Conservation (phyloP, 2,888 invertebrate genomes). For the Dryococelus australis region DNA sequence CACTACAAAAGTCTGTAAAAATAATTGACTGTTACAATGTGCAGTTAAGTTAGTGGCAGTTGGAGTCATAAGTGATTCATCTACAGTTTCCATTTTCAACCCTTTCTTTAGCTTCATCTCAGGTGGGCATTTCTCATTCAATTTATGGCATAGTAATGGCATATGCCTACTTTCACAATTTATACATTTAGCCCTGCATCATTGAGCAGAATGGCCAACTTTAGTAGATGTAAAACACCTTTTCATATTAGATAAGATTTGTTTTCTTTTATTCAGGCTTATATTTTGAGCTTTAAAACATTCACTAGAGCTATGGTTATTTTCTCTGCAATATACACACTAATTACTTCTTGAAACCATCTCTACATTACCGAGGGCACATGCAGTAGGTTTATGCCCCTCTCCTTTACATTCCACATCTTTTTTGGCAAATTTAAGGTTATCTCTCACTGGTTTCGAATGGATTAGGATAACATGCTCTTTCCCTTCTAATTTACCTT, state of each 20-base stretch:
- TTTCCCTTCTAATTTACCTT: background rate
- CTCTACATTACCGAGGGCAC: background rate
- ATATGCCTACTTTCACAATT: no score
- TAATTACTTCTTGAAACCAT: background rate
- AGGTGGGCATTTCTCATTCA: no score
- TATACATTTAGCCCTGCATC: no score
- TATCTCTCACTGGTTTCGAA: background rate
- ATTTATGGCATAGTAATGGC: no score
- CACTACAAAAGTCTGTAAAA: background rate
- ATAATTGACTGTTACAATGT: background rate
- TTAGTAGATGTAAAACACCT: background rate
- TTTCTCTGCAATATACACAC: background rate
- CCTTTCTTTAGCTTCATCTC: no score
- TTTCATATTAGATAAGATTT: background rate
- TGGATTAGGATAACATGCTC: background rate
- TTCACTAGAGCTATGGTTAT: background rate
- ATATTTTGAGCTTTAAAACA: background rate
- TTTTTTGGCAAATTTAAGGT: background rate
- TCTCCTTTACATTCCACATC: background rate
- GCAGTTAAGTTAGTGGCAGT: background rate
- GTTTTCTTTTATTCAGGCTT: background rate
- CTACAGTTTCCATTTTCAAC: no score
- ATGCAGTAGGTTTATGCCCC: background rate
- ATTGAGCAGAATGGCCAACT: no score
- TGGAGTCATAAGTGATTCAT: no score